Evolutionary conservation across 2,888 invertebrate genomes (phyloP).

Genomic region (Drosophila fulvimacula): DNA sequence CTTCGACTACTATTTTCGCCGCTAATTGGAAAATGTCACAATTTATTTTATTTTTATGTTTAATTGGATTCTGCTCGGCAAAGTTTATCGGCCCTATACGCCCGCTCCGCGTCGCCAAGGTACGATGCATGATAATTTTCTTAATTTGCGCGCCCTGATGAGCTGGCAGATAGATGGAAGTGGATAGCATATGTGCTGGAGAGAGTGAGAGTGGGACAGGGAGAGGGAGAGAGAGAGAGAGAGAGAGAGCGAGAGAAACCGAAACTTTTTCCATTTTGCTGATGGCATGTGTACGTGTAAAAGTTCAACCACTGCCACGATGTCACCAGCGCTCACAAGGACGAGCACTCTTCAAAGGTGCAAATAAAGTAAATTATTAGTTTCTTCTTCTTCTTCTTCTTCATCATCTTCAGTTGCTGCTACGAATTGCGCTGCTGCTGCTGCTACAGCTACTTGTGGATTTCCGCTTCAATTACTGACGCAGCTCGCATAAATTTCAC

Average conservation of each 20-base stretch:
- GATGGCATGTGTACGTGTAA: conserved; percentile 76
- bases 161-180: conserved; percentile 45
- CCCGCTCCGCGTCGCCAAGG: conserved; percentile 60
- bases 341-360: conserved; percentile 73
- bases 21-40: conserved; percentile 80
- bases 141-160: conserved; percentile 76
- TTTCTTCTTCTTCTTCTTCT: conserved; percentile 46
- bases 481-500: conserved; percentile 76
- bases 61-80: conserved; percentile 70
- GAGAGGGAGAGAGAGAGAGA: conserved; percentile 8
- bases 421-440: conserved; percentile 5
- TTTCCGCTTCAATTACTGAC: conserved; percentile 76
- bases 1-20: conserved; percentile 54
- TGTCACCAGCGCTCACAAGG: conserved; percentile 25
- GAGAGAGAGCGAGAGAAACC: conserved; percentile 16
- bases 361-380: conserved; percentile 80
- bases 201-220: neutral
- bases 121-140: conserved; percentile 78
- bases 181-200: conserved; percentile 6
- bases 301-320: conserved; percentile 64
- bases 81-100: conserved; percentile 40
- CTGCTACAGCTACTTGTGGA: conserved; percentile 67
- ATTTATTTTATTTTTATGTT: conserved; percentile 79
- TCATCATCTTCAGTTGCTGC: conserved; percentile 15
- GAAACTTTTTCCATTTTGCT: conserved; percentile 76